phyloP scores from a whole-genome alignment of 2,113 vertebrate species.

The Clarias magur region DNA sequence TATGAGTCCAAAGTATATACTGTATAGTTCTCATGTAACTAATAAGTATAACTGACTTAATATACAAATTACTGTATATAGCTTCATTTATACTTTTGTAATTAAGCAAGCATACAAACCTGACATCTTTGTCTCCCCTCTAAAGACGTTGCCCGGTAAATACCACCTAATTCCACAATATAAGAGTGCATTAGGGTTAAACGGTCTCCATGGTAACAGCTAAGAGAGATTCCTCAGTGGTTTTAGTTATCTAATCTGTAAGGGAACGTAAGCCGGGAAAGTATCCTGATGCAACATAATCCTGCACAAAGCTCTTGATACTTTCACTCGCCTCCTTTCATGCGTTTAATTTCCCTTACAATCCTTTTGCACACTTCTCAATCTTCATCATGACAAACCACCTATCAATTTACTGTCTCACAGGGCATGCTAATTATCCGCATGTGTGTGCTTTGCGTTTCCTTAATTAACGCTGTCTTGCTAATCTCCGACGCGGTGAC shows the following conservation, averaged over 20 bases:
- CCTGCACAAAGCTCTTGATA: conserved; percentile 32
- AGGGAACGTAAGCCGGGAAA: conserved; percentile 4
- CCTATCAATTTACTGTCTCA: conserved; percentile 72
- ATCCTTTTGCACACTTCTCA: conserved; percentile 45
- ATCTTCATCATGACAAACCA: conserved; percentile 62
- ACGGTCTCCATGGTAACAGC: conserved; percentile 47
- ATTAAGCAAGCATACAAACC: background rate
- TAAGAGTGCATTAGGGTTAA: conserved; percentile 37
- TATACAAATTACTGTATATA: background rate
- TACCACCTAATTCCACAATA: conserved; percentile 15
- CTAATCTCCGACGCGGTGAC: conserved; percentile 61
- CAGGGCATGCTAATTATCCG: conserved; percentile 72
- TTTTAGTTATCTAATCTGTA: conserved; percentile 20
- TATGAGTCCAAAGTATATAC: conserved; percentile 19
- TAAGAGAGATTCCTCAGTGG: background rate
- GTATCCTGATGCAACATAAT: conserved; percentile 37
- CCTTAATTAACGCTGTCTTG: conserved; percentile 71
- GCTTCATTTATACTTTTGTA: background rate
- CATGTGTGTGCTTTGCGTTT: conserved; percentile 71
- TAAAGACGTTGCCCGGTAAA: conserved; percentile 3
- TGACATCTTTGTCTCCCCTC: background rate
- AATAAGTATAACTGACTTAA: background rate
- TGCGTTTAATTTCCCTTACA: conserved; percentile 36
- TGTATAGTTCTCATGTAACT: background rate
- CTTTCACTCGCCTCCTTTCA: background rate